A percentile compares a stretch with the other conserved stretches of the same genome.
These are phyloP conservation scores for Nasonia longicornis DNA, from an alignment of 1,140 invertebrate genomes.

Conservation along the genomic window DNA sequence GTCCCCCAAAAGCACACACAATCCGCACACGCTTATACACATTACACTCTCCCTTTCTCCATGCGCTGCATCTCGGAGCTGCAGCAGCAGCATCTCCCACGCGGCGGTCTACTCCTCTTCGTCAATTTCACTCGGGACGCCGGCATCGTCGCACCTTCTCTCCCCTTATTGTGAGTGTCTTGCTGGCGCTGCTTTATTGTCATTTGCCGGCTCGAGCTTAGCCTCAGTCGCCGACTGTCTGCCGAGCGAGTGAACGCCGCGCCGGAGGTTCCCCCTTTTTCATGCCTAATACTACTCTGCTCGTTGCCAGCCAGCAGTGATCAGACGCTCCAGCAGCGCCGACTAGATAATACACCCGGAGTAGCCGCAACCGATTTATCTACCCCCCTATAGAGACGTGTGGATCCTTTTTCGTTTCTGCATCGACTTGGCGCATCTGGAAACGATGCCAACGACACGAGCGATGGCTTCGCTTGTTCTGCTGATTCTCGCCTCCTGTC, in stretches of 20 bases:
- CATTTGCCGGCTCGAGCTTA: neutral
- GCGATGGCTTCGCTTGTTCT: slow-evolving; percentile 59
- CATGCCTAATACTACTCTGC: neutral
- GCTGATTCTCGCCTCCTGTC: slow-evolving; percentile 55
- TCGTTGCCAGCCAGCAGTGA: neutral
- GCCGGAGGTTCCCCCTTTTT: neutral
- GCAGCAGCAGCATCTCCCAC: neutral
- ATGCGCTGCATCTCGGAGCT: neutral
- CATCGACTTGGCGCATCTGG: slow-evolving; percentile 45
- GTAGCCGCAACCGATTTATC: neutral
- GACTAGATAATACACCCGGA: slow-evolving; percentile 30
- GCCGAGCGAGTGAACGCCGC: slow-evolving; percentile 7
- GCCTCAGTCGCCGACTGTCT: slow-evolving; percentile 6
- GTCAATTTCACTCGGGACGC: slow-evolving; percentile 4
- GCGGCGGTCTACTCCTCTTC: neutral
- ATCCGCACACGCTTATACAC: neutral
- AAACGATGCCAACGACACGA: slow-evolving; percentile 53
- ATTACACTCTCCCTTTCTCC: slow-evolving; percentile 8
- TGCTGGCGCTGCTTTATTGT: slow-evolving; percentile 2
- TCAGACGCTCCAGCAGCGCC: slow-evolving; percentile 19
- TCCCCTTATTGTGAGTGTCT: neutral
- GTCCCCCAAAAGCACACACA: neutral
- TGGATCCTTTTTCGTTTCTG: too few relatives aligned
- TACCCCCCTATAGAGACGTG: too few relatives aligned
- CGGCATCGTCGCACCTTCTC: neutral